Evolutionary conservation across 2,888 invertebrate species (phyloP), one percentile per base, ranked within the genome.

Genomic region (Colletes collaris): DNA sequence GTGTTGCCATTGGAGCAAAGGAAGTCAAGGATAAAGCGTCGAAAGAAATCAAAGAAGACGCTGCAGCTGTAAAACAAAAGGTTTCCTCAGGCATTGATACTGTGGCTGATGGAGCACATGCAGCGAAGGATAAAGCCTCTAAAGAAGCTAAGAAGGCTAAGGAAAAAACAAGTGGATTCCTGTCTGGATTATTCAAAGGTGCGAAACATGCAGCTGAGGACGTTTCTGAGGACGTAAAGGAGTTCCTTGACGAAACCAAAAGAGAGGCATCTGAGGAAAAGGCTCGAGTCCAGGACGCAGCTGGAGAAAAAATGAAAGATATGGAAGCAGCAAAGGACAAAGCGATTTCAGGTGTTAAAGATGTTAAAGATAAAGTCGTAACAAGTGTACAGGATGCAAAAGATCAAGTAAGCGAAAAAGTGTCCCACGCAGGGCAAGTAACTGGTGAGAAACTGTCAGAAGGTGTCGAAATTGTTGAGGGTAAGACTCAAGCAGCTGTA

Each of bases 121-220:
- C 73, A 19, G 58, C 27, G 46, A 86, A 59, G 76, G 90, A 73
- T 8, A 84, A 88, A 58, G 94, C 55, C 93, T 94, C 90, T 2
- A 94, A 94, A 86, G 93, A 93, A 88, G 94, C 94, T 93, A 94
- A 94, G 50, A 93, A 94, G 4, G 87, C 94, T 0, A 94, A 94
- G 91, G 94, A 94, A 0, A 77, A 2, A 93, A 4, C 68, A 13
- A 59, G 73, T 93, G 81, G 79, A 16, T 66, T 85, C 46, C 35
- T 86, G 0, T 78, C 83, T 7, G 86, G 73, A 0, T 52, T 78
- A 1, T 59, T 83, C n/a, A 81, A 78, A 0, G 66, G 74, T 27
- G 71, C 70, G 2, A 84, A 77, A 2, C 74, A 94, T 0, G 93
- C 94, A 35, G 94, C 78, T 0, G 82, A 81, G 7, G 81, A 87